Evolutionary conservation across 1,140 invertebrate genomes (phyloP), one percentile per base, ranked within the genome.

Genomic region (Sarcophaga peregrina): DNA sequence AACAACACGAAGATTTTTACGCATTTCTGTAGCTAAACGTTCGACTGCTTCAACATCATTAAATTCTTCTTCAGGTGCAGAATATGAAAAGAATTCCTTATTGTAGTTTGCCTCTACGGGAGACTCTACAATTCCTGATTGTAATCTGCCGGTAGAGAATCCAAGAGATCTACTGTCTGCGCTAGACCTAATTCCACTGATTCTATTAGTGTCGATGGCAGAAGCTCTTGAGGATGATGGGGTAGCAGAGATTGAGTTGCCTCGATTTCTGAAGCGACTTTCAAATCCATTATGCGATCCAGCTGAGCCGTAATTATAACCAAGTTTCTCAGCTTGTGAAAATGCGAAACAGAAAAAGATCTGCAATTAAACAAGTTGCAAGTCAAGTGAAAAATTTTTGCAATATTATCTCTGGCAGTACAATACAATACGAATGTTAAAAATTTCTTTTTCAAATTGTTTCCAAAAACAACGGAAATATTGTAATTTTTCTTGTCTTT

Each of bases 1-100:
- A 87, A 97, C 95, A 86, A 96, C 96, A 86, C 95, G 95, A 91
- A 96, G 95, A 90, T 96, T 95, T 85, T 96, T 95, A 89, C 95
- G 94, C 82, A 94, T 91, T 8, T 93, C 91, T 3, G 85, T 84
- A 8, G 85, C 86, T 76, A 87, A 25, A 6, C 86, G 85, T 17
- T 83, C 45, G 8, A 84, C 82, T n/a, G 82, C 85, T 15, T 52
- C 83, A 45, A 82, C 85, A 20, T 90, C 88, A 72, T 89, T 86
- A 37, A 85, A 88, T 11, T 87, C 89, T 9, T 85, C 86, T 72
- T 90, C 88, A 0, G 89, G 89, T 13, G 89, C 89, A 15, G 86
- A 84, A 75, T 88, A 88, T 13, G 86, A 88, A 20, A 85, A 90
- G 83, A 88, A 90, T 47, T 90, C 87, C 80, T 90, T 90, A 10